Percentiles rank a stretch among this genome's conserved stretches.
Conservation (phyloP, 2,113 vertebrate species). For the Collichthys lucidus region DNA sequence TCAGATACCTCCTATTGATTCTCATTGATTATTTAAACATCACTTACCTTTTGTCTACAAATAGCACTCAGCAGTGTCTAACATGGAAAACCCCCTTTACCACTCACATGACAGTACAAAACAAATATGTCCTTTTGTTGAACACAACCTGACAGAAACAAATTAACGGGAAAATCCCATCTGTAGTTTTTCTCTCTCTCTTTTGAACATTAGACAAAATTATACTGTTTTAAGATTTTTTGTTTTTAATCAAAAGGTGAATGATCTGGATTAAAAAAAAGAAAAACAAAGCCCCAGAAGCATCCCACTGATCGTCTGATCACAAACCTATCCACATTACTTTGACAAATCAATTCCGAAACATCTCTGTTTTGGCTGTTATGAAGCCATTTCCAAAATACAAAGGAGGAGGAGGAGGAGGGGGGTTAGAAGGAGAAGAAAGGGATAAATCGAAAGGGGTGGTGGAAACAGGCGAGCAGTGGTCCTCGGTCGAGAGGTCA, state of each 20-base stretch:
- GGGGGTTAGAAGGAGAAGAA: conserved; percentile 54
- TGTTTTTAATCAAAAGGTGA: conserved; percentile 43
- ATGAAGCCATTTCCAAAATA: conserved; percentile 76
- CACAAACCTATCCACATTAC: conserved; percentile 39
- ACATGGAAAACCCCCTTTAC: background rate
- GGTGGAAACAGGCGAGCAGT: conserved; percentile 78
- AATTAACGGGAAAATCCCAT: conserved; percentile 20
- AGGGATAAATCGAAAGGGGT: conserved; percentile 77
- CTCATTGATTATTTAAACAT: conserved; percentile 2
- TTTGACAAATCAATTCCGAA: conserved; percentile 77
- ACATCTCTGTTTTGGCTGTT: conserved; percentile 71
- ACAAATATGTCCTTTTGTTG: conserved; percentile 2
- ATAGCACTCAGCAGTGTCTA: background rate
- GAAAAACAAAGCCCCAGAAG: conserved; percentile 20
- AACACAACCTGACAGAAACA: conserved; percentile 7
- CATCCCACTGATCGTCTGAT: conserved; percentile 43
- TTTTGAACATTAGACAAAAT: conserved; percentile 31
- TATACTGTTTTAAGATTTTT: conserved; percentile 15
- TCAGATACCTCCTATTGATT: background rate
- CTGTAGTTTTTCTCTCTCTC: conserved; percentile 5
- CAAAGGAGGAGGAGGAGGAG: conserved; percentile 55
- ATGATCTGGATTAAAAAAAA: conserved; percentile 25
- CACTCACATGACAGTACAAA: conserved; percentile 21
- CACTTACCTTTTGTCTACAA: conserved; percentile 1
- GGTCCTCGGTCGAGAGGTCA: conserved; percentile 80